Conservation (phyloP, 2,888 invertebrate genomes). For the Drosophila kokeensis region DNA sequence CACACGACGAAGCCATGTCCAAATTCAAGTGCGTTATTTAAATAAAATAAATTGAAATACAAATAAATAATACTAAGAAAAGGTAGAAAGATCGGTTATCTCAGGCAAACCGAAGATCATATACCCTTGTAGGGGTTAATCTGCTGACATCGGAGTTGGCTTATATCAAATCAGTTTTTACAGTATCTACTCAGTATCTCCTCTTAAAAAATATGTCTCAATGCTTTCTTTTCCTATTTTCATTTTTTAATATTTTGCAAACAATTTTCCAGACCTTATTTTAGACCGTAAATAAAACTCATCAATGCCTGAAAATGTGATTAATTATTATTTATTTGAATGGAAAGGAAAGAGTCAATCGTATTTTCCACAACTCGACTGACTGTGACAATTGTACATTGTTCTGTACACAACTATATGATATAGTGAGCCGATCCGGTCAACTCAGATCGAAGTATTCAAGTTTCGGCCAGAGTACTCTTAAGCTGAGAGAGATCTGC, state of each 20-base stretch:
- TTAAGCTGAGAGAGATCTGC: background rate
- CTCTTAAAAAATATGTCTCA: too few relatives aligned
- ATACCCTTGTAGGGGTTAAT: background rate
- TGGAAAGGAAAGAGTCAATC: background rate
- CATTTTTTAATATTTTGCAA: too few relatives aligned
- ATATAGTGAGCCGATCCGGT: background rate
- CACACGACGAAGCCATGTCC: conserved; percentile 43
- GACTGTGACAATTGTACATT: background rate
- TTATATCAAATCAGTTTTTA: too few relatives aligned
- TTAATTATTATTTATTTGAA: background rate
- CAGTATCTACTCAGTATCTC: too few relatives aligned
- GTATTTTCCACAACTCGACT: background rate
- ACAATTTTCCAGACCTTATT: background rate
- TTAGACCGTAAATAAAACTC: background rate
- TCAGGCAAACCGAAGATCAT: background rate
- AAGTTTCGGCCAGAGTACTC: background rate
- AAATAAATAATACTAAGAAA: conserved; percentile 3
- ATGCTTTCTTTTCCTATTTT: too few relatives aligned
- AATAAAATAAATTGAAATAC: conserved; percentile 8
- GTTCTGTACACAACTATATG: background rate
- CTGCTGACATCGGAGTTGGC: background rate
- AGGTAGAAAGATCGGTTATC: background rate
- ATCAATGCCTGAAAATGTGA: background rate
- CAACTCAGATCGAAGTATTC: background rate
- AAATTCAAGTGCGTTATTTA: conserved; percentile 8